Percentiles rank a stretch among this genome's conserved stretches.
Evolutionary conservation across 2,888 invertebrate genomes (phyloP).

Genomic region (Mythimna pallens): DNA sequence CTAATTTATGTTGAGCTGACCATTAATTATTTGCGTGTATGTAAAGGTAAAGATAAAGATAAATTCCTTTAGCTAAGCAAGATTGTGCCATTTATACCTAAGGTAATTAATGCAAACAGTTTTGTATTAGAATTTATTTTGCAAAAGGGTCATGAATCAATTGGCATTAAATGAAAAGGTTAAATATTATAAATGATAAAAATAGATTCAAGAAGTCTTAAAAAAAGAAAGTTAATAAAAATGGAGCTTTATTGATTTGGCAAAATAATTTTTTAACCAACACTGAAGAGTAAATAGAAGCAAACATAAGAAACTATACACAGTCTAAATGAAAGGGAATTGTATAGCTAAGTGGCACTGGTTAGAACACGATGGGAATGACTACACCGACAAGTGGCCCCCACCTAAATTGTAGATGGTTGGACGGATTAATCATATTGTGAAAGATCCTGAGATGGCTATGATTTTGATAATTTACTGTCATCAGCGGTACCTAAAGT

Average conservation of each 20-base stretch:
- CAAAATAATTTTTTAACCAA: background rate
- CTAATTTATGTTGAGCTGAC: conserved; percentile 48
- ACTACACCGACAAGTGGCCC: conserved; percentile 46
- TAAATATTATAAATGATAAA: background rate
- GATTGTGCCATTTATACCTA: conserved; percentile 16
- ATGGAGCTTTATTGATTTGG: background rate
- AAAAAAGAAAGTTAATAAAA: background rate
- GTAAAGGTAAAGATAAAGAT: conserved; percentile 46
- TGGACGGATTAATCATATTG: conserved; percentile 30
- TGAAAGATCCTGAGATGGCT: conserved; percentile 17
- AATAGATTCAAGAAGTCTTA: background rate
- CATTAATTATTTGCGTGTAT: conserved; percentile 35
- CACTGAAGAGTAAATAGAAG: background rate
- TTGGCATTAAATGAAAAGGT: background rate
- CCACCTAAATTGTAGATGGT: conserved; percentile 29
- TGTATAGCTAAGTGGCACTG: conserved; percentile 9
- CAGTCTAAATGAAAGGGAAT: conserved; percentile 11
- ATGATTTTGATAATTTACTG: conserved; percentile 7
- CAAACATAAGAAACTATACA: conserved; percentile 1
- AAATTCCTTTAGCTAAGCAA: conserved; percentile 31
- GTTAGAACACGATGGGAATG: conserved; percentile 35
- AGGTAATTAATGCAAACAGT: conserved; percentile 18
- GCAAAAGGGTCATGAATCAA: background rate
- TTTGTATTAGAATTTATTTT: conserved; percentile 9
- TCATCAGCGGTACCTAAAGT: background rate